Evolutionary conservation across 1,140 invertebrate species (phyloP).

Genomic region (Neodiprion fabricii): DNA sequence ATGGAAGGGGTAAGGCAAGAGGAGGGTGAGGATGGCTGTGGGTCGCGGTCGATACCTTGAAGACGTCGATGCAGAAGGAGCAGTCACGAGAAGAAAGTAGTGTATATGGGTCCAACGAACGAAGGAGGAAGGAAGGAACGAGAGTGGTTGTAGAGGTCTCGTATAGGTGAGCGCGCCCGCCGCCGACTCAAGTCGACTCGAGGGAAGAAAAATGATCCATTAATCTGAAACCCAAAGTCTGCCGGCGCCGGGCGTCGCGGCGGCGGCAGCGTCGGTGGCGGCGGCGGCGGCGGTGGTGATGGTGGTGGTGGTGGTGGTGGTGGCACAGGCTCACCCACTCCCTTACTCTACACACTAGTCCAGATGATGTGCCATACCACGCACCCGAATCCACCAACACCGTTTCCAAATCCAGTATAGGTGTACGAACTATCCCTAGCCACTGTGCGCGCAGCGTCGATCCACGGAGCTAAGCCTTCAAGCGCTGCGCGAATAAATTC

Average conservation of each 20-base stretch:
- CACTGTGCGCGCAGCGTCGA: conserved; percentile 20
- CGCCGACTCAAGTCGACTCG: conserved; percentile 53
- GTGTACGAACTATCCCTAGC: not conserved
- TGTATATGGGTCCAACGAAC: conserved; percentile 19
- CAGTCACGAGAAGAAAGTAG: not conserved
- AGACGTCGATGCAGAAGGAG: not conserved
- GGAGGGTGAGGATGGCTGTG: not conserved
- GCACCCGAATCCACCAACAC: not conserved
- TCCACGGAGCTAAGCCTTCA: conserved; percentile 21
- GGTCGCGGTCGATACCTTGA: conserved; percentile 6
- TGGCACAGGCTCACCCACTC: conserved; percentile 10
- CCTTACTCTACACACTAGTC: not conserved
- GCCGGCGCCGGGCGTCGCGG: conserved; percentile 60
- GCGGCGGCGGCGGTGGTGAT: conserved; percentile 37
- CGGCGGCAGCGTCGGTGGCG: conserved; percentile 39
- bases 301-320: conserved; percentile 10
- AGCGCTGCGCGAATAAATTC: too few relatives aligned
- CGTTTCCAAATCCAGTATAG: not conserved
- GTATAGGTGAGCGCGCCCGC: conserved; percentile 47
- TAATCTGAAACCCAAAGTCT: conserved; percentile 63
- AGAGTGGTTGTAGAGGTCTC: conserved; percentile 29
- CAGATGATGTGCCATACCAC: not conserved
- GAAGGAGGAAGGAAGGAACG: conserved; percentile 33
- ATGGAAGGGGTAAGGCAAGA: too few relatives aligned
- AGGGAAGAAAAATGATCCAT: conserved; percentile 63